Evolutionary conservation across 2,888 invertebrate genomes (phyloP).

Genomic region (Latrodectus hesperus): DNA sequence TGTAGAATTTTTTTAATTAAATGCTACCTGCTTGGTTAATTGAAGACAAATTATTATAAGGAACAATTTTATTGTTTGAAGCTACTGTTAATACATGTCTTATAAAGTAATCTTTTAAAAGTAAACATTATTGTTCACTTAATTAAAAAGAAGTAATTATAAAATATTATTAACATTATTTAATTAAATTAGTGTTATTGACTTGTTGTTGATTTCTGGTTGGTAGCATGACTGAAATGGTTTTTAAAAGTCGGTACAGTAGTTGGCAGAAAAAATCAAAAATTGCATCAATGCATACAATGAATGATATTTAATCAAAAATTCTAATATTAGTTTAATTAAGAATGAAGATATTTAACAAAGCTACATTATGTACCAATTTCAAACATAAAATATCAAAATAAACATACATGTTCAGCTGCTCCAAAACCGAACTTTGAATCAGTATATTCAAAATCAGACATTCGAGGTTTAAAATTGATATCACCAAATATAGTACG

Average conservation of each 20-base stretch:
- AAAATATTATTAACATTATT: too few relatives aligned
- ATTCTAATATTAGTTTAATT: neutral
- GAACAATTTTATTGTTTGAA: too few relatives aligned
- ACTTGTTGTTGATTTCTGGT: too few relatives aligned
- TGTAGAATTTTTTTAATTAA: too few relatives aligned
- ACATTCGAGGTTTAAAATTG: slow-evolving; percentile 73
- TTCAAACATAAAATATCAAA: neutral
- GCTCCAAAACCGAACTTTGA: slow-evolving; percentile 91
- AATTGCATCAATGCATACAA: neutral
- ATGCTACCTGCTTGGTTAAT: too few relatives aligned
- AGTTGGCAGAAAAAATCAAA: neutral
- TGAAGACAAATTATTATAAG: too few relatives aligned
- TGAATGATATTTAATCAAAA: neutral
- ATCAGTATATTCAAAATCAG: slow-evolving; percentile 88
- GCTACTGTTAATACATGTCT: neutral
- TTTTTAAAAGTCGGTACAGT: too few relatives aligned
- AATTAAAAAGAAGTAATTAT: too few relatives aligned
- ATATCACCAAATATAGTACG: slow-evolving; percentile 87
- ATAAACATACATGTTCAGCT: slow-evolving; percentile 84
- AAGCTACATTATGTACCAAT: neutral
- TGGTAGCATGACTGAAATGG: too few relatives aligned
- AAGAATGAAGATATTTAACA: neutral
- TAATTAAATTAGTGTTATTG: too few relatives aligned
- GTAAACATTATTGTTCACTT: too few relatives aligned
- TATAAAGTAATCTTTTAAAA: too few relatives aligned